Evolutionary conservation across 2,888 invertebrate genomes (phyloP), one percentile per base, ranked within the genome.

Genomic region (Cryptocephalus primarius): DNA sequence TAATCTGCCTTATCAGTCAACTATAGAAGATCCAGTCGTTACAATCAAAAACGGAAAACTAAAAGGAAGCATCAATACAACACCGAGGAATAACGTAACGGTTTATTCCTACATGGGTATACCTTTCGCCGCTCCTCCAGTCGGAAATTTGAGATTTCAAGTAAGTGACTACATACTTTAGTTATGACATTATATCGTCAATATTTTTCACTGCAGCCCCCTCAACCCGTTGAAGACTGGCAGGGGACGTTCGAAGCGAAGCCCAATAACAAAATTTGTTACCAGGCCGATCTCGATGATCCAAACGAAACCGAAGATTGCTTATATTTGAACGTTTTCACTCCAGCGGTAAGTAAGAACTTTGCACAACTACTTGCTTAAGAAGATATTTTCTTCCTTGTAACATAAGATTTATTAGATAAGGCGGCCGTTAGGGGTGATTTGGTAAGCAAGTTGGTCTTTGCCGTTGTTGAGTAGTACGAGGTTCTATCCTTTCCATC

Each of bases 101-200:
- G 57, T 53, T 44, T 58, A 55, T 44, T 45, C 57, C 4, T 60
- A 55, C 46, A 46, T 55, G 45, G 56, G 55, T 32, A 53, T 60
- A n/a, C 57, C 54, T 13, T 61, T 57, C 46, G 61, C 56, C 1
- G 51, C 55, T 11, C 58, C 61, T 10, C 61, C 61, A 8, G 44
- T 55, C n/a, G 61, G 58, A 13, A 43, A 50, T 4, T 42, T 58
- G n/a, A 54, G 60, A 38, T 61, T 61, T 44, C 53, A 60, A 48
- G 60, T 60, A 50, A 41, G 42, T 44, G n/a, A 36, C 3, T 36
- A 36, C 12, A 34, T 34, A 9, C 36, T 36, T 36, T 6, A 36
- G 4, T 6, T 6, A 12, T 36, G 36, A 4, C 12, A n/a, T 36
- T 2, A 6, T n/a, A 36, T 12, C 6, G 4, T 36, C 22, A 36